Evolutionary conservation across 2,888 invertebrate genomes (phyloP), one percentile per base, ranked within the genome.

Genomic region (Rapana venosa): DNA sequence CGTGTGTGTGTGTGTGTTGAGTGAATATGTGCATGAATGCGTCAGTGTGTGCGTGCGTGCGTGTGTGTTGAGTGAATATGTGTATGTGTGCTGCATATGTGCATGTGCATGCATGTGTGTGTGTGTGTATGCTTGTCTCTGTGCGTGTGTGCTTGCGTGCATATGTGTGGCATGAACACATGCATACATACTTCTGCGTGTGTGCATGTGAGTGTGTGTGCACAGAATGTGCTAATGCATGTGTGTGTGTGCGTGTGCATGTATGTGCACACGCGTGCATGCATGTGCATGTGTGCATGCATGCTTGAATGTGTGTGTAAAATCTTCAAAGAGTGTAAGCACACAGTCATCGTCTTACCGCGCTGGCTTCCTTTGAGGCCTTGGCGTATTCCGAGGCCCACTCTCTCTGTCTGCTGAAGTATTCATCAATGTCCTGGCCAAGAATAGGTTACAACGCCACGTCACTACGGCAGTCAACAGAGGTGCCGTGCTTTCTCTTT

Each of bases 331-430:
- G 47, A 47, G 61, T 13, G 61, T 61, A 13, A 8, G 61, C 61
- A 22, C 22, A 22, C 22, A 22, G 30, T 32, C 13, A 22, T 47
- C 22, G 26, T 66, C 91, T 91, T 35, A 96, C 96, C 90, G 92
- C 92, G 87, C 95, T 95, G 35, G 94, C 92, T 91, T 96, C 95
- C 92, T 95, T 96, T 56, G 96, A 94, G 79, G 93, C 92, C 83
- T 93, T 93, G 30, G 94, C 92, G 92, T 96, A 96, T 58, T 95
- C 93, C 61, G 91, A 93, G 35, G 95, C 93, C 95, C 96, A 96
- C 88, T 96, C 96, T 88, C 96, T 93, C 93, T 96, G 96, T 87
- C 95, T 95, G 89, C 96, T 95, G 93, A 96, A 96, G 91, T 94
- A 96, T 87, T 96, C 96, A 92, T 96, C 96, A 90, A 96, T 95